Base-by-base conservation (phyloP, 2,797 vertebrate species). In the Rhinoraja longicauda region DNA sequence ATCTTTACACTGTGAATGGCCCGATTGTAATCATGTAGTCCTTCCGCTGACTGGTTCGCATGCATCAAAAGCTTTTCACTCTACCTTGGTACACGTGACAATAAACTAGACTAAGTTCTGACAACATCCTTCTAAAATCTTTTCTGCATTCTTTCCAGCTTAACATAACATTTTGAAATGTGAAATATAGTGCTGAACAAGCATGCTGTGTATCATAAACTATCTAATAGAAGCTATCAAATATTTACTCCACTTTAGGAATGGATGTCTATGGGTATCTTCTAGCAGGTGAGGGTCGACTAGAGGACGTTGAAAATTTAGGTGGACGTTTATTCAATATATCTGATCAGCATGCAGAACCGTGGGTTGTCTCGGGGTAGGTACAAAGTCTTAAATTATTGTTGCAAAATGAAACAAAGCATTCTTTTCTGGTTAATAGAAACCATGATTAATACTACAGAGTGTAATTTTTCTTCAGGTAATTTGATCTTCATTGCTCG, bases 201-300 rank as follows among this genome's bases (percentile, higher is more conserved):
- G 62, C 62, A 19, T 9, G n/a, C 1, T 8, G 8, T 67, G 19
- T 88, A 64, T 4, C 62, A 0, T 64, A 2, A 64, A 3, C 84
- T 21, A 32, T 32, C 59, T 64, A 59, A 86, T 21, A n/a, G 21
- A 82, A 53, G 57, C 10, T 88, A 73, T 92, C 90, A 92, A 92
- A 92, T 26, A 15, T 90, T 21, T 62, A 76, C 93, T 0, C 0
- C 26, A 91, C 93, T 93, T 57, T 53, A 99, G 99, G 99, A 72
- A 99, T 99, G 99, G 99, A 99, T 93, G 98, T 99, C 0, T 99
- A 99, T 19, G 99, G 99, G 29, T 99, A 99, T 94, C 96, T 99
- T 81, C 95, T 99, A 97, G 99, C 99, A 0, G 97, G 98, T 0
- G 99, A 99, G 94, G 98, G 99, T 39, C 97, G 99, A 70, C 95